Base-by-base conservation (phyloP, 2,113 vertebrate species). In the Zosterops hypoxanthus region DNA sequence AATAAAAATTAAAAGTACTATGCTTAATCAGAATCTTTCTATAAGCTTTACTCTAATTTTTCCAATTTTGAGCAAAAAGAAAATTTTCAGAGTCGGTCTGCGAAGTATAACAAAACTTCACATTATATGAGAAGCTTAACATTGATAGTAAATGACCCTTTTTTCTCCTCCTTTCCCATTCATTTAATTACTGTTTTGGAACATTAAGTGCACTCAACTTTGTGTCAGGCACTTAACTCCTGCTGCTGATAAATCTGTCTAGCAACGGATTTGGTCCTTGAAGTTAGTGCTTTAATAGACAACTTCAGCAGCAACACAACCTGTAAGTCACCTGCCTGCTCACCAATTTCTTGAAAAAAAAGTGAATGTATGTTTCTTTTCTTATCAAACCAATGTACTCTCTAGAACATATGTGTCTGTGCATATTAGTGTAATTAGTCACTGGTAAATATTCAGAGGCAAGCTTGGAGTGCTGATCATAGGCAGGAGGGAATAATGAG, bases 101-200 rank as follows among this genome's bases (percentile, higher is more conserved):
- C 52, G 44, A 87, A 64, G 22, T 25, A 68, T 49, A 80, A n/a
- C 59, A 70, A 89, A 95, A 69, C n/a, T 76, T 71, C 13, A 72
- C 15, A n/a, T 68, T 47, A 71, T 34, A 68, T 50, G 18, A 18
- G 26, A 88, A 82, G 42, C 52, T 84, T 88, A 91, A 88, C n/a
- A 80, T 4, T 70, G 63, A 77, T 60, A 75, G 47, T 29, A 92
- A 95, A 91, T 77, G 72, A 81, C 61, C 76, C 25, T 0, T 69
- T 94, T 96, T 94, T 84, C 56, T 93, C 59, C 69, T 87, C 60
- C 79, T 95, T 95, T 96, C 59, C 66, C 23, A 92, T 94, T 95
- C 56, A 82, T 84, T 88, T 95, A 96, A 96, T 94, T 95, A 93
- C 66, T 95, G 92, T 95, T 96, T 94, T 92, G 91, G 86, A 97